Base-by-base conservation (phyloP, 2,113 vertebrate species). In the Tor tambroides region DNA sequence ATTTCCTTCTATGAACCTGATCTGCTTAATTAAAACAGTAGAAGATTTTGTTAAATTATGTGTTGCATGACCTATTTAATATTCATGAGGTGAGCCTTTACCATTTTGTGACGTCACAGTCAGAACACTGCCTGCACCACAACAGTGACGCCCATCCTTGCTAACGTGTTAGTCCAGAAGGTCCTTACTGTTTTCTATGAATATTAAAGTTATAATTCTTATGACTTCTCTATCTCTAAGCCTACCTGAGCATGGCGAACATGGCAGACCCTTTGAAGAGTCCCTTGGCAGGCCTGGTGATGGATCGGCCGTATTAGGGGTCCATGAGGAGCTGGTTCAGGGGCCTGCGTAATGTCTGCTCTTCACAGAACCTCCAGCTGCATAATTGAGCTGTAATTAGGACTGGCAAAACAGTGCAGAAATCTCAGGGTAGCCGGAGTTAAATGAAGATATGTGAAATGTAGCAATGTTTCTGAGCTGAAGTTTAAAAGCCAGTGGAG, bases 321-420 rank as follows among this genome's bases (percentile, higher is more conserved):
- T 88, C 89, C 89, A 38, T n/a, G 63, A 23, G 84, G 90, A 82
- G 14, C 67, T 80, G 21, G 14, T 61, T 41, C 56, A 63, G 80
- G 30, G 84, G 21, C 78, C 90, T 90, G 90, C 51, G 28, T 76
- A 88, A 81, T 54, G 85, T 90, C 90, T 72, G 61, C 80, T 76
- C 76, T 35, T 67, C 54, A 72, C 88, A 89, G 88, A 86, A 80
- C 88, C 69, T 61, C 79, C 77, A 32, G 28, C 78, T 84, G 80
- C 63, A 85, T 89, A 90, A 89, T 89, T 89, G 77, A 87, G 81
- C 76, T 56, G 63, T 90, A 90, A 89, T 89, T 90, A 89, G 80
- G 54, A 56, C 87, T 38, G 80, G 76, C 83, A 87, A 87, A 69
- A 54, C 54, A 82, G 71, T 35, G 74, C 49, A 77, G 77, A 26